phyloP scores from a whole-genome alignment of 2,113 vertebrate species.

The Corythoichthys haematopterus region DNA sequence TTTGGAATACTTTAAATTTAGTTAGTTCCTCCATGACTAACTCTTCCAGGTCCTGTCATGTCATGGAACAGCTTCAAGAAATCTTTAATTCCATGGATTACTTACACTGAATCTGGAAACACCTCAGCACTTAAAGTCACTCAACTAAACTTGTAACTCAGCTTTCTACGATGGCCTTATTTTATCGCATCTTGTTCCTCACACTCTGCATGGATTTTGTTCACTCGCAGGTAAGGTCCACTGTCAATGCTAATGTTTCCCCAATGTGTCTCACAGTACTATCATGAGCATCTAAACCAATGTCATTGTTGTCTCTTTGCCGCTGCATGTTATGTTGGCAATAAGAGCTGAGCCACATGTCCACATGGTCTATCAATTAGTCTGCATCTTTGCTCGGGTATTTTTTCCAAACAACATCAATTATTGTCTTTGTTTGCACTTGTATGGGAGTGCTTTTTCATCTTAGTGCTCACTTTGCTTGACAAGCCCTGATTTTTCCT shows the following conservation, averaged over 20 bases:
- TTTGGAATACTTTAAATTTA: constrained; percentile 40
- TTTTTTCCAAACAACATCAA: not conserved
- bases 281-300: not conserved
- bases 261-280: not conserved
- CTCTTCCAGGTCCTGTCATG: constrained; percentile 27
- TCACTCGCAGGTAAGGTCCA: constrained; percentile 60
- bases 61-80: constrained; percentile 31
- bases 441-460: not conserved
- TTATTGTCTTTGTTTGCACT: not conserved
- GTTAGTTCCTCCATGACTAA: constrained; percentile 28
- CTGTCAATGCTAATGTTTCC: not conserved
- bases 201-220: constrained; percentile 36
- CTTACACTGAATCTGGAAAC: constrained; percentile 37
- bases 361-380: not conserved
- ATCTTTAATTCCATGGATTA: constrained; percentile 29
- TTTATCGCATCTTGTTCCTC: constrained; percentile 43
- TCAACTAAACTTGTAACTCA: constrained; percentile 32
- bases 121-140: constrained; percentile 33
- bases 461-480: not conserved
- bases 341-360: not conserved
- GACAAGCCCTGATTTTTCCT: not conserved
- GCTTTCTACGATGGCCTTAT: constrained; percentile 54
- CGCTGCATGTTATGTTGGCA: too few relatives aligned
- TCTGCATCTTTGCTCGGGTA: not conserved
- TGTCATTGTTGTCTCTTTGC: not conserved